Evolutionary conservation across 2,113 vertebrate genomes (phyloP).

Genomic region (Colaptes auratus): DNA sequence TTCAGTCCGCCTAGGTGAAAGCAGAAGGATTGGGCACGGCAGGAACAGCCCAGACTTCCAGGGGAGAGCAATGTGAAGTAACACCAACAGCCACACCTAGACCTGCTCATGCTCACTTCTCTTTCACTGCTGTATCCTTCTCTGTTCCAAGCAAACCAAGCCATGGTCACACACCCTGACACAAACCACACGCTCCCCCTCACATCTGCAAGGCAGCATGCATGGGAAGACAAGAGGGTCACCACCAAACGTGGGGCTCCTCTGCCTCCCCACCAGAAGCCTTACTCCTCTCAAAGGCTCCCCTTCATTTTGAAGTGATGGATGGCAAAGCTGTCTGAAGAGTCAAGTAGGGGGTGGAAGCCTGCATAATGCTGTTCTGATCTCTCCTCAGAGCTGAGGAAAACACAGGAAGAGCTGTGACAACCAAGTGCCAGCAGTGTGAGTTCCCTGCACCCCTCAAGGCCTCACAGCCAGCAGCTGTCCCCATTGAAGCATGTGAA

Average conservation of each 20-base stretch:
- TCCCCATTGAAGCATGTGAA: background rate
- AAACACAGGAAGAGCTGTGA: background rate
- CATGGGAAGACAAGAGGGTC: background rate
- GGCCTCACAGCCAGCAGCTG: background rate
- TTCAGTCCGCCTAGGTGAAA: conserved; percentile 81
- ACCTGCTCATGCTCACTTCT: background rate
- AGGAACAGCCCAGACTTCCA: background rate
- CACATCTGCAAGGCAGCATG: background rate
- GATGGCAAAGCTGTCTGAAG: background rate
- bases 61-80: background rate
- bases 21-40: background rate
- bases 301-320: background rate
- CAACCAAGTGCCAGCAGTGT: background rate
- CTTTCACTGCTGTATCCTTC: background rate
- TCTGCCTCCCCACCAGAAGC: background rate
- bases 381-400: background rate
- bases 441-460: accelerated
- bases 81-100: background rate
- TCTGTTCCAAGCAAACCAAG: background rate
- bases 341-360: background rate
- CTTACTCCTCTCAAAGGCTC: background rate
- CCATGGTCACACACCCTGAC: accelerated
- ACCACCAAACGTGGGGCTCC: background rate
- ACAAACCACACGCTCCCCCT: background rate
- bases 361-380: background rate